These are phyloP conservation scores for Girardinichthys multiradiatus DNA, from an alignment of 2,113 vertebrate genomes.

Conservation along the genomic window DNA sequence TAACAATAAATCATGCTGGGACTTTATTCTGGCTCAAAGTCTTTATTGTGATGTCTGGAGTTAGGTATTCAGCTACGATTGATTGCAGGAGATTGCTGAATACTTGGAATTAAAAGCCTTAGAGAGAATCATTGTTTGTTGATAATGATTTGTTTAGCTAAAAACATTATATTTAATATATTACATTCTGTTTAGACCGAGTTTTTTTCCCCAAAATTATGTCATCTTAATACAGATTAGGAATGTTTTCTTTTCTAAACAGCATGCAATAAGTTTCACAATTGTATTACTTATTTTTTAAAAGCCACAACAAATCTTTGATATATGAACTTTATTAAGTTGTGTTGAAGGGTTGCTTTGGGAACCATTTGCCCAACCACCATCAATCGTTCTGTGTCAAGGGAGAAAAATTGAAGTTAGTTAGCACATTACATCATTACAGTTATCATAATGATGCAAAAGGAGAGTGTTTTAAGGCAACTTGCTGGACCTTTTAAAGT, in stretches of 20 bases:
- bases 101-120: conserved; percentile 49
- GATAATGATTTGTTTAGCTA: conserved; percentile 52
- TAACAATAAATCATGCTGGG: conserved; percentile 28
- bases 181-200: conserved; percentile 39
- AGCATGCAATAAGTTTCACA: conserved; percentile 59
- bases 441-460: conserved; percentile 60
- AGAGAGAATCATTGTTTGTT: conserved; percentile 61
- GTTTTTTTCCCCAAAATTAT: conserved; percentile 54
- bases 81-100: conserved; percentile 52
- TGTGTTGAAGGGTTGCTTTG: conserved; percentile 41
- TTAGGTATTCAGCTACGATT: conserved; percentile 56
- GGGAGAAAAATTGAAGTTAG: conserved; percentile 56
- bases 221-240: conserved; percentile 58
- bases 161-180: conserved; percentile 37
- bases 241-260: conserved; percentile 44
- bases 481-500: conserved; percentile 40
- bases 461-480: conserved; percentile 53
- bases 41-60: conserved; percentile 46
- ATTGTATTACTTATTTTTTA: conserved; percentile 50
- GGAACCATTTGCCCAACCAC: conserved; percentile 55
- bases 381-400: conserved; percentile 58
- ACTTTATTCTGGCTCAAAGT: conserved; percentile 52
- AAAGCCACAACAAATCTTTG: conserved; percentile 65
- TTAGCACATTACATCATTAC: conserved; percentile 71
- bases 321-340: conserved; percentile 60